Evolutionary conservation across 1,140 invertebrate species (phyloP), one percentile per base, ranked within the genome.

Genomic region (Brachystomella parvula): DNA sequence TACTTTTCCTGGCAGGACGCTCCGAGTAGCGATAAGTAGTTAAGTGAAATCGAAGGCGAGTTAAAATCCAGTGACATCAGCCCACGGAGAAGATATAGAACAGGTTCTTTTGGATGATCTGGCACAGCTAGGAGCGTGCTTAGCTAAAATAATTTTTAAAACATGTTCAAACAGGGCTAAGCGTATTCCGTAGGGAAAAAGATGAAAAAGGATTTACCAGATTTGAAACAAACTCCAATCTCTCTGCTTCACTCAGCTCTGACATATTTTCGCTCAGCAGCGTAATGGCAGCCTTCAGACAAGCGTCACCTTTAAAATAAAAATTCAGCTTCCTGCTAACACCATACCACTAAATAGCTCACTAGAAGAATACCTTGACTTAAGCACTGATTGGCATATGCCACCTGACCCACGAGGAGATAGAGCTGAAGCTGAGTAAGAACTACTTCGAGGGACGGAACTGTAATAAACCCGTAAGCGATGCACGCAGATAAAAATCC

Each of bases 401-500:
- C 92, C 47, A 94, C 87, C 79, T 95, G 89, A 31, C 90, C 92
- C 19, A 89, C 88, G 3, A 92, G 78, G 57, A 96, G 80, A 80
- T 95, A 95, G 21, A 97, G 82, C 73, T 90, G 85, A 63, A 96
- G 82, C 73, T 89, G 84, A 28, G 83, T 82, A 66, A 87, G 82
- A 6, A 86, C 82, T 67, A 88, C 87, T 67, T 83, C 83, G 72
- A 98, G 84, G 3, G 94, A 96, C 28, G 95, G 95, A 79, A 96
- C 92, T 1, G 94, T 97, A 39, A 98, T 95, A 76, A 89, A 97
- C 78, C 87, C 89, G 79, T 92, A 98, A 0, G 95, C 94, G 60
- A 90, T 86, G 82, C 94, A 98, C n/a, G 94, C 93, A 72, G 89
- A 85, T 30, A 92, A 87, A 81, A 95, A 93, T 65, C 89, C 85